Conservation (phyloP, 2,113 vertebrate genomes). For the Montifringilla adamsi region DNA sequence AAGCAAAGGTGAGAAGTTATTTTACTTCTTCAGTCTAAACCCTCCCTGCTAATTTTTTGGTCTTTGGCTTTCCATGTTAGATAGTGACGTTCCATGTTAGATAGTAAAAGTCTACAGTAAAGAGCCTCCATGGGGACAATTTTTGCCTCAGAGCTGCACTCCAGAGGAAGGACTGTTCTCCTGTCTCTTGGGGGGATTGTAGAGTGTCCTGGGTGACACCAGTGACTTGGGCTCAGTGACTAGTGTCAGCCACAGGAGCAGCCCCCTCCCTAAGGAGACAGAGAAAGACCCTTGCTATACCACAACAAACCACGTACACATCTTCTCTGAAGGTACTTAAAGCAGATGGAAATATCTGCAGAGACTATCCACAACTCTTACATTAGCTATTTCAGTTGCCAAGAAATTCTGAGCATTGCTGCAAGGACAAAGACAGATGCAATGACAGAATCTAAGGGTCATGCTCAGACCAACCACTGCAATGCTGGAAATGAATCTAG, state of each 20-base stretch:
- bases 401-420: neutral
- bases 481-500: neutral
- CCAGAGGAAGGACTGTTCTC: neutral
- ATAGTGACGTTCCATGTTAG: neutral
- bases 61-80: neutral
- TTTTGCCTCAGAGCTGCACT: neutral
- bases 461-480: neutral
- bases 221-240: rapidly evolving
- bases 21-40: neutral
- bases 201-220: neutral
- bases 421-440: neutral
- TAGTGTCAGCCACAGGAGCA: neutral
- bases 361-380: neutral
- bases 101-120: neutral
- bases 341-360: neutral
- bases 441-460: neutral
- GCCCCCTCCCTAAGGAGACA: neutral
- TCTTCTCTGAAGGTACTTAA: neutral
- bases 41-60: neutral
- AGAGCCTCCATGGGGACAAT: rapidly evolving
- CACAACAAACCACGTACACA: neutral
- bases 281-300: neutral
- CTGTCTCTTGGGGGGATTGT: neutral
- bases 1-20: neutral
- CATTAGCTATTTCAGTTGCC: neutral